Conservation (phyloP, 2,888 invertebrate genomes). For the Drosophila kanekoi region DNA sequence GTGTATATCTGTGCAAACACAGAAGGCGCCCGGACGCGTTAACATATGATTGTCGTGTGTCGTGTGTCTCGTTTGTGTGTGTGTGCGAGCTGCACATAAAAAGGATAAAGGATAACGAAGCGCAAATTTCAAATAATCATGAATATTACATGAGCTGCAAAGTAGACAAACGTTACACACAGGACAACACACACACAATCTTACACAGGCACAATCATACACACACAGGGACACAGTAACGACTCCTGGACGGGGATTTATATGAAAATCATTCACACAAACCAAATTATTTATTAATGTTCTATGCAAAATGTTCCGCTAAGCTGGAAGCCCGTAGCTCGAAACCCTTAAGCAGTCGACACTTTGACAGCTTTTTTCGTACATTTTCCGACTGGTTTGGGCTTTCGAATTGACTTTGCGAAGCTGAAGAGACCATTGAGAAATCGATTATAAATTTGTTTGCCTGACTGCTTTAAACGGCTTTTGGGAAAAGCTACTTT, state of each 20-base stretch:
- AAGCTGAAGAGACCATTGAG: conserved; percentile 27
- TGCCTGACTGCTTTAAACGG: conserved; percentile 15
- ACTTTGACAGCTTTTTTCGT: conserved; percentile 53
- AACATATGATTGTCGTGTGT: conserved; percentile 80
- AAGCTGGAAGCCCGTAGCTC: conserved; percentile 17
- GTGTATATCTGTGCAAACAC: conserved; percentile 66
- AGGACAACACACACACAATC: conserved; percentile 36
- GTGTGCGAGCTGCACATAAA: conserved; percentile 45
- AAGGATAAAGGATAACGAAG: conserved; percentile 81
- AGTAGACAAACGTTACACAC: conserved; percentile 73
- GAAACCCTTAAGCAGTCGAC: conserved; percentile 34
- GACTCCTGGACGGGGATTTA: conserved; percentile 58
- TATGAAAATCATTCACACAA: conserved; percentile 76
- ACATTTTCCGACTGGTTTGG: not conserved
- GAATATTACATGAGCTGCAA: conserved; percentile 79
- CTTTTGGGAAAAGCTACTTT: conserved; percentile 10
- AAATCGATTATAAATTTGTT: conserved; percentile 51
- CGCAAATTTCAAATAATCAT: conserved; percentile 82
- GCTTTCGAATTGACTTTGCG: conserved; percentile 28
- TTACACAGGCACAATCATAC: conserved; percentile 15
- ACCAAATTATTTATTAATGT: conserved; percentile 76
- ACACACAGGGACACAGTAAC: conserved; percentile 8
- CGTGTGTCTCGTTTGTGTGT: conserved; percentile 25
- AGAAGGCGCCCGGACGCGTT: conserved; percentile 74
- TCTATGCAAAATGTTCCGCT: conserved; percentile 56